Evolutionary conservation across 2,797 vertebrate species (phyloP).

Genomic region (Sternotherus odoratus): DNA sequence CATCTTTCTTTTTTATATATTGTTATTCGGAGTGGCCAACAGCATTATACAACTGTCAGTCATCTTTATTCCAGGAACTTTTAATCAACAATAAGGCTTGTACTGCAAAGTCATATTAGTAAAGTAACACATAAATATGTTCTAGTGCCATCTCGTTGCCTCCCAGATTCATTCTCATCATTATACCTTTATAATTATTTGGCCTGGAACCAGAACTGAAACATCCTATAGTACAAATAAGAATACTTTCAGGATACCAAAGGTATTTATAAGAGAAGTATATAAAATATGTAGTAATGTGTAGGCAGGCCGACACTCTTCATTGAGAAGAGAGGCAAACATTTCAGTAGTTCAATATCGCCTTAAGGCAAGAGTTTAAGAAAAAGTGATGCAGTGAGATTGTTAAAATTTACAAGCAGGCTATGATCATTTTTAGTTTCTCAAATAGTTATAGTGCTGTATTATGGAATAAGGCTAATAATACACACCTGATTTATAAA

Average conservation of each 20-base stretch:
- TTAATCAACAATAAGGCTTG: neutral
- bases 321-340: constrained; percentile 45
- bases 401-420: constrained; percentile 51
- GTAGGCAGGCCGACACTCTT: constrained; percentile 11
- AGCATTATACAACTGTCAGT: neutral
- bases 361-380: constrained; percentile 52
- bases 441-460: constrained; percentile 54
- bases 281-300: constrained; percentile 24
- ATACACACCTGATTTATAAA: neutral
- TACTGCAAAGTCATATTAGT: neutral
- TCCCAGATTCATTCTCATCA: neutral
- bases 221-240: constrained; percentile 28
- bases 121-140: neutral
- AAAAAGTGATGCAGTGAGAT: neutral
- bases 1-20: neutral
- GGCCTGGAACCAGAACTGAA: constrained; percentile 26
- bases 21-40: neutral
- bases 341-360: constrained; percentile 16
- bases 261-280: constrained; percentile 45
- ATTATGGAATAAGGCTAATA: constrained; percentile 46
- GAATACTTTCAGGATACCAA: constrained; percentile 32
- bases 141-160: neutral
- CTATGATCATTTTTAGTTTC: constrained; percentile 46
- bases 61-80: neutral
- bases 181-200: neutral